These are phyloP conservation scores for Hetaerina titia DNA, from an alignment of 2,888 invertebrate genomes.

Conservation along the genomic window DNA sequence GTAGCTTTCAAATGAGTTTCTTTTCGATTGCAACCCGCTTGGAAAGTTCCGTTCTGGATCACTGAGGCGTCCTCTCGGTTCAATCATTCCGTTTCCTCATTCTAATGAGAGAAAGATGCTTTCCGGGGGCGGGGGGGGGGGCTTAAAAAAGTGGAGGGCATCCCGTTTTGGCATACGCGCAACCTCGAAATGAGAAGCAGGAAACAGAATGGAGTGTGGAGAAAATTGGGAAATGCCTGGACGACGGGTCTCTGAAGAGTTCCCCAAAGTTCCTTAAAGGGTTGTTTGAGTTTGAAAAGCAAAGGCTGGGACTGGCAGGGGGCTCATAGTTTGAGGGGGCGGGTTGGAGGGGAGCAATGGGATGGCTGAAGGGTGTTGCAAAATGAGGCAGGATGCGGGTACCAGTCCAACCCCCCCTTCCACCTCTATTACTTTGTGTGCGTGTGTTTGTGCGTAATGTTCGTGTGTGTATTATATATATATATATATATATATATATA, in stretches of 20 bases:
- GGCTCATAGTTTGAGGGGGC: not conserved
- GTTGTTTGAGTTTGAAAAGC: slow-evolving; percentile 56
- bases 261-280: slow-evolving; percentile 31
- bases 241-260: slow-evolving; percentile 18
- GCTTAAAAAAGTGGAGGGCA: not conserved
- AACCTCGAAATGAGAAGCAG: not conserved
- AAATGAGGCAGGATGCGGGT: slow-evolving; percentile 34
- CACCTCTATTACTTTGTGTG: no score
- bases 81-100: no score
- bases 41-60: no score
- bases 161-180: not conserved
- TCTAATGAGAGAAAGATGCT: no score
- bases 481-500: no score
- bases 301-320: slow-evolving; percentile 14
- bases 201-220: not conserved
- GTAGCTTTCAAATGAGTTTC: no score
- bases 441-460: no score
- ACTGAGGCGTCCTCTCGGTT: no score
- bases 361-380: not conserved
- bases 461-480: no score
- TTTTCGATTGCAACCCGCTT: no score
- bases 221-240: slow-evolving; percentile 28
- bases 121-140: no score
- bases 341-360: not conserved
- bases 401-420: not conserved